Evolutionary conservation across 2,888 invertebrate genomes (phyloP).

Genomic region (Agrotis puta): DNA sequence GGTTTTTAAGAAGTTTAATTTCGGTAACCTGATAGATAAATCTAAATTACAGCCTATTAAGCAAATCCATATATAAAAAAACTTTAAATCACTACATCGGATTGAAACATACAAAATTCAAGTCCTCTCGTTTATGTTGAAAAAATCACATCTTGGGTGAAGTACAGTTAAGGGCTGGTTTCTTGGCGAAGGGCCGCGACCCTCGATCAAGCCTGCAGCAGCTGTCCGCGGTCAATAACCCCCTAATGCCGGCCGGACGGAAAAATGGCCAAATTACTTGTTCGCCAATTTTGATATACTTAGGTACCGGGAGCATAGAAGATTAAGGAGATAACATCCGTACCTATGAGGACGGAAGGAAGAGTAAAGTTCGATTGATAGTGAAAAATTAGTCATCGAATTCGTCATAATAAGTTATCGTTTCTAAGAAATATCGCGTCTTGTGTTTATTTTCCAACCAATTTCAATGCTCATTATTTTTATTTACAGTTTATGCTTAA

Average conservation of each 20-base stretch:
- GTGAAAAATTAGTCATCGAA: slow-evolving; percentile 1
- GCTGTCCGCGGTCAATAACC: slow-evolving; percentile 81
- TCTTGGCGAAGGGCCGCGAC: slow-evolving; percentile 72
- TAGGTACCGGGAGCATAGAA: slow-evolving; percentile 37
- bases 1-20: background rate
- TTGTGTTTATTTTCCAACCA: slow-evolving; percentile 1
- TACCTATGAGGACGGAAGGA: background rate
- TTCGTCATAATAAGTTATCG: slow-evolving; percentile 24
- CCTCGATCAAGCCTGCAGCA: slow-evolving; percentile 71
- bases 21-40: background rate
- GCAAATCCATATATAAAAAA: slow-evolving; percentile 11
- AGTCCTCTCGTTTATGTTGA: slow-evolving; percentile 34
- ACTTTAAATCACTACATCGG: slow-evolving; percentile 3
- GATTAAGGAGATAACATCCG: slow-evolving; percentile 23
- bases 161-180: slow-evolving; percentile 68
- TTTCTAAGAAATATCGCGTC: slow-evolving; percentile 30
- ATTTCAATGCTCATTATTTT: slow-evolving; percentile 35
- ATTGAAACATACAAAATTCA: slow-evolving; percentile 19
- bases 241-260: slow-evolving; percentile 77
- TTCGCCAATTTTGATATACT: slow-evolving; percentile 59
- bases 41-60: background rate
- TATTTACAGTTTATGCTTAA: slow-evolving; percentile 1
- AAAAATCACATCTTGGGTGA: slow-evolving; percentile 56
- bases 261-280: slow-evolving; percentile 62
- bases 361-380: background rate